phyloP scores from a whole-genome alignment of 2,113 vertebrate genomes.

The Bambusicola thoracicus region DNA sequence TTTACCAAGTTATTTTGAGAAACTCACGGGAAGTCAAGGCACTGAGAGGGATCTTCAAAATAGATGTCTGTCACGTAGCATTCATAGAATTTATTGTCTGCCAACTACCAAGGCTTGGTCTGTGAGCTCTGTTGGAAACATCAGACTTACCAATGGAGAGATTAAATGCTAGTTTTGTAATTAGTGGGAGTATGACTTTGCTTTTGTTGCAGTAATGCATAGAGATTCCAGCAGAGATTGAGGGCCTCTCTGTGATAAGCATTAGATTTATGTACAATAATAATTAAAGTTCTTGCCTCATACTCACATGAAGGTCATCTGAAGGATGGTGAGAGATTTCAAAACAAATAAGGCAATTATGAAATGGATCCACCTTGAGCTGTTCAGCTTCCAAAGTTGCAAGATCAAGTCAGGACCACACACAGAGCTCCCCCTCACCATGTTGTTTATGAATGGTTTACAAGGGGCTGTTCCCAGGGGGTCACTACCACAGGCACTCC shows the following conservation, averaged over 20 bases:
- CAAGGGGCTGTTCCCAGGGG: slow-evolving; percentile 49
- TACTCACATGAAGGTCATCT: slow-evolving; percentile 51
- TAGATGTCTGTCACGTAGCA: slow-evolving; percentile 40
- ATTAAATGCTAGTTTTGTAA: slow-evolving; percentile 51
- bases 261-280: slow-evolving; percentile 57
- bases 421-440: slow-evolving; percentile 39
- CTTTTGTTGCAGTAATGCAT: slow-evolving; percentile 50
- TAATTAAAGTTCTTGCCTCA: slow-evolving; percentile 56
- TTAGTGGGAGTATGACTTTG: slow-evolving; percentile 46
- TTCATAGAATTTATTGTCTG: slow-evolving; percentile 49
- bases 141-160: background rate
- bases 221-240: slow-evolving; percentile 16
- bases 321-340: slow-evolving; percentile 60
- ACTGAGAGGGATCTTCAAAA: slow-evolving; percentile 47
- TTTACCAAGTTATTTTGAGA: slow-evolving; percentile 67
- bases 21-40: slow-evolving; percentile 41
- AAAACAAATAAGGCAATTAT: slow-evolving; percentile 60
- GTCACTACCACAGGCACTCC: slow-evolving; percentile 56
- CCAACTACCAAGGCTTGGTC: background rate
- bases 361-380: slow-evolving; percentile 65
- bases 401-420: slow-evolving; percentile 63
- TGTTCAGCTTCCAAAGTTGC: slow-evolving; percentile 42
- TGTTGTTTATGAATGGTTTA: slow-evolving; percentile 66
- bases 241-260: slow-evolving; percentile 53
- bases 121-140: background rate